Base-by-base conservation (phyloP, 2,888 invertebrate genomes). In the Drosophila imparisetae region DNA sequence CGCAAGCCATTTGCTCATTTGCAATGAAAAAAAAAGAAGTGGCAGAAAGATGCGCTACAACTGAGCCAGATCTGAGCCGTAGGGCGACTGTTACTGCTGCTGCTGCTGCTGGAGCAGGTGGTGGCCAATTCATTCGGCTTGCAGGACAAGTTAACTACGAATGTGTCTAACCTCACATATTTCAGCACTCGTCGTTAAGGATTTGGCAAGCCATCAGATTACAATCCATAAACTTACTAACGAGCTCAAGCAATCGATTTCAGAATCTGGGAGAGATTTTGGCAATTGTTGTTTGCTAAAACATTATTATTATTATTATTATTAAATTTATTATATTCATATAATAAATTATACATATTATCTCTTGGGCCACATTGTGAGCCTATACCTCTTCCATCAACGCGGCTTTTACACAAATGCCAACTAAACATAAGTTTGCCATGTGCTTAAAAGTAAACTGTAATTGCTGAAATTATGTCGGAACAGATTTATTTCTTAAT, bases 1-100 rank as follows among this genome's bases (percentile, higher is more conserved):
- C 54, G 54, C 66, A 29, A 38, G 36, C 36, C 38, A 45, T 69
- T 59, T 80, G 76, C 73, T 78, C 81, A 83, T 69, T 69, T 55
- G 58, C 58, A 78, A 80, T 73, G 81, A 76, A 21, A 24, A 45
- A 40, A 34, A 38, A 8, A 38, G 38, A 38, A 24, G 45, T 21
- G 45, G 21, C 45, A 45, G 21, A 15, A 15, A 15, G 45, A 45
- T 45, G 42, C 32, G 30, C 27, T n/a, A 15, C n/a, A 66, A 45
- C 45, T 59, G 59, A 68, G 34, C 42, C 72, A 55, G 34, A 36
- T 70, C 49, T 42, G n/a, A 15, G 55, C 21, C 27, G 45, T 24
- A 2, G 21, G 21, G 45, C 45, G 45, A 15, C 21, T 45, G 7
- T 45, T 45, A 8, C 45, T 13, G 21, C 45, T 42, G 42, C 45